Percentiles rank a stretch among this genome's conserved stretches.
phyloP scores from a whole-genome alignment of 2,888 invertebrate species.

The Leptinotarsa haldemani region DNA sequence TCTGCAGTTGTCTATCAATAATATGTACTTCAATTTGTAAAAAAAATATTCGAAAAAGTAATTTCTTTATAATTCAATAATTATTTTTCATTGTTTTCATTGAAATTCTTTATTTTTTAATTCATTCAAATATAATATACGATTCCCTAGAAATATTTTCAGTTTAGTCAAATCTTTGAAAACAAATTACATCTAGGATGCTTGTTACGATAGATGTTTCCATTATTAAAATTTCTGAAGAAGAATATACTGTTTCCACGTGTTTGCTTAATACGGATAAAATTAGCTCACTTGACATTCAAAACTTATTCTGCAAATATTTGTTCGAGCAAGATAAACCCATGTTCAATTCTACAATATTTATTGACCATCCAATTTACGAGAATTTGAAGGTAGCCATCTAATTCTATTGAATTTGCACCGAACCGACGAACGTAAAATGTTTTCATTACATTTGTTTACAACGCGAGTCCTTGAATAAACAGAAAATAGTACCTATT shows the following conservation, averaged over 20 bases:
- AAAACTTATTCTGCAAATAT: slow-evolving; percentile 6
- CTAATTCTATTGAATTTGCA: not conserved
- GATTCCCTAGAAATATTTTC: no score
- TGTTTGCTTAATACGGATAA: not conserved
- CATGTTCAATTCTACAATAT: not conserved
- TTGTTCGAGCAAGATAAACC: slow-evolving; percentile 2
- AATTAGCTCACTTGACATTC: not conserved
- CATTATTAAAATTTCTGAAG: not conserved
- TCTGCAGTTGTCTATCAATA: no score
- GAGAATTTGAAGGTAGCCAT: not conserved
- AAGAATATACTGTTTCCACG: not conserved
- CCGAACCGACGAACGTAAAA: not conserved
- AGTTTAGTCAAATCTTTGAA: no score
- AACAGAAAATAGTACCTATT: not conserved
- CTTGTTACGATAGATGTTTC: no score
- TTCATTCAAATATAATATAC: no score
- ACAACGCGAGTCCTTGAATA: not conserved
- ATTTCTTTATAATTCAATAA: no score
- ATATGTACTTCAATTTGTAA: no score
- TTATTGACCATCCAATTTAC: slow-evolving; percentile 6
- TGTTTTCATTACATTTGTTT: not conserved
- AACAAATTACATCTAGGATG: no score
- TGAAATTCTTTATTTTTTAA: no score
- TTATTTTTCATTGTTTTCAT: no score
- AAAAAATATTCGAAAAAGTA: no score